These are phyloP conservation scores for Coecobrya sp. DNA, from an alignment of 2,888 invertebrate genomes.

Conservation along the genomic window DNA sequence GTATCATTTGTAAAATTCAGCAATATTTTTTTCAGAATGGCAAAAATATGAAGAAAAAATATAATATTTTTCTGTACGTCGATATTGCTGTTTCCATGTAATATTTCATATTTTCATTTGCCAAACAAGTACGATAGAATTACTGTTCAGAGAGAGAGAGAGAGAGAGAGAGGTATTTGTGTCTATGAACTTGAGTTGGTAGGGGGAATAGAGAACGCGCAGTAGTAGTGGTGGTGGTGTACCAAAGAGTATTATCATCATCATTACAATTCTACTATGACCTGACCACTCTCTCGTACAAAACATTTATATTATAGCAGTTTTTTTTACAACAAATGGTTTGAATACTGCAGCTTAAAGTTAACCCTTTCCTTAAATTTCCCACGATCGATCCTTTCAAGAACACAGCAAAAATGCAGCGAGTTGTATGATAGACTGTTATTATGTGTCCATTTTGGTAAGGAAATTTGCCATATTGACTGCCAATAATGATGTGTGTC, in stretches of 20 bases:
- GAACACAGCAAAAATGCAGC: not conserved
- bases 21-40: too few species aligned
- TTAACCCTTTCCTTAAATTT: slow-evolving; percentile 38
- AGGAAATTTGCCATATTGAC: not conserved
- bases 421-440: not conserved
- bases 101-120: too few species aligned
- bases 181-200: not conserved
- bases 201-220: too few species aligned
- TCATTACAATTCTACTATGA: not conserved
- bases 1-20: too few species aligned
- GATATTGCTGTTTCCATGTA: too few species aligned
- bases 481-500: too few species aligned
- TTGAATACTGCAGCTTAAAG: not conserved
- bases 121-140: too few species aligned
- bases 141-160: too few species aligned
- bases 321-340: slow-evolving; percentile 14
- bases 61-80: too few species aligned
- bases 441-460: not conserved
- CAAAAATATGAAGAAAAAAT: too few species aligned
- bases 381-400: slow-evolving; percentile 36
- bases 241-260: not conserved
- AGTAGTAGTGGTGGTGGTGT: not conserved
- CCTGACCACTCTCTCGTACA: not conserved
- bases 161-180: not conserved
- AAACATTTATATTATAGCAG: not conserved